phyloP scores from a whole-genome alignment of 2,888 invertebrate species.

The Mythimna lalbum region DNA sequence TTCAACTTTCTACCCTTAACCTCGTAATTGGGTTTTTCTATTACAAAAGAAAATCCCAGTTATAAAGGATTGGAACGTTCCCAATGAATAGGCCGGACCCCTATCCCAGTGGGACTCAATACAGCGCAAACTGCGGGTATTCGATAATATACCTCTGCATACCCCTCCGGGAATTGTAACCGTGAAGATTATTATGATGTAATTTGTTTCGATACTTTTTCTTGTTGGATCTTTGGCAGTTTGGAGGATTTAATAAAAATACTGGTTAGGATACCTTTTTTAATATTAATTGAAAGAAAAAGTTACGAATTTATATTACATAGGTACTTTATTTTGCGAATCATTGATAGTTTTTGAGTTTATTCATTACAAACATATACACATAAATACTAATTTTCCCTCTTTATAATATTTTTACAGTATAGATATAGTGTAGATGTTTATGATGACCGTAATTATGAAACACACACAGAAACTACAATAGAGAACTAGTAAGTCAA shows the following conservation, averaged over 20 bases:
- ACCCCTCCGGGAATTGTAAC: slow-evolving; percentile 49
- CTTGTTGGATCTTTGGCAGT: slow-evolving; percentile 1
- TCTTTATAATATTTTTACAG: too few species aligned
- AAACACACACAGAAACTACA: too few species aligned
- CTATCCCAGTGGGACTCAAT: slow-evolving; percentile 47
- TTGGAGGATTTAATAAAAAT: slow-evolving; percentile 16
- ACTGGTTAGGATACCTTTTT: too few species aligned
- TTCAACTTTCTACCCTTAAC: slow-evolving; percentile 39
- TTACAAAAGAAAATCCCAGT: slow-evolving; percentile 58
- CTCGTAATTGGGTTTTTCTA: slow-evolving; percentile 58
- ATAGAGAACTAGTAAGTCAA: too few species aligned
- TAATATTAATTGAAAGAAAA: not conserved
- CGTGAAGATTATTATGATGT: slow-evolving; percentile 54
- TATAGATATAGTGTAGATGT: too few species aligned
- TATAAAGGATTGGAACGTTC: slow-evolving; percentile 49
- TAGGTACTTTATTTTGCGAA: too few species aligned
- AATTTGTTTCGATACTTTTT: slow-evolving; percentile 53
- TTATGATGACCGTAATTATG: too few species aligned
- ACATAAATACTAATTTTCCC: too few species aligned
- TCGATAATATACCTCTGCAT: slow-evolving; percentile 54
- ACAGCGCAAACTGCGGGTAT: slow-evolving; percentile 55
- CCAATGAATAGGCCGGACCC: slow-evolving; percentile 54
- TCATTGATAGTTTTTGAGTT: too few species aligned
- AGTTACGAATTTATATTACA: too few species aligned
- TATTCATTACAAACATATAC: too few species aligned